A percentile compares a stretch with the other conserved stretches of the same genome.
Conservation (phyloP, 2,113 vertebrate genomes). For the Semnopithecus entellus region DNA sequence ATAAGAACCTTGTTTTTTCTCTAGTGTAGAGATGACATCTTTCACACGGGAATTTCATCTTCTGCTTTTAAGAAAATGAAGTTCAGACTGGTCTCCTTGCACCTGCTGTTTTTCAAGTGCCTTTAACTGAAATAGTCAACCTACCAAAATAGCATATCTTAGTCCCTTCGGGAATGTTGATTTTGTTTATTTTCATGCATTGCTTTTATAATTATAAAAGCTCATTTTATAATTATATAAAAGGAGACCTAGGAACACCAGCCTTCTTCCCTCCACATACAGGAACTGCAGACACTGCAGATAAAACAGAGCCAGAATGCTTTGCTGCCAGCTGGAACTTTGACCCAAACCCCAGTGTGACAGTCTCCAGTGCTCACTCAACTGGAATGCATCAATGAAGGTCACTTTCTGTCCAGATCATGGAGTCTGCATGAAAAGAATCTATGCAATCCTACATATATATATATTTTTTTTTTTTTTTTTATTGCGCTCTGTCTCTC, state of each 20-base stretch:
- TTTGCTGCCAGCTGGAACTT: not conserved
- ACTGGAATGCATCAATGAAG: not conserved
- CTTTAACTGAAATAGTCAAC: not conserved
- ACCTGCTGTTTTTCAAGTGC: not conserved
- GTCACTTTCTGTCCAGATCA: not conserved
- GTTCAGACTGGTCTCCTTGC: not conserved
- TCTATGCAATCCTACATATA: not conserved
- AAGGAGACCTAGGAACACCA: no score
- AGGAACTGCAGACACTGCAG: rapidly evolving
- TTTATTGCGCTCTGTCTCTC: not conserved
- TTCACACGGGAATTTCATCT: not conserved
- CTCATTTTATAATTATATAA: not conserved
- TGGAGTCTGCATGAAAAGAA: no score
- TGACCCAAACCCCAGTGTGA: not conserved
- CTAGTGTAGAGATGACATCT: not conserved
- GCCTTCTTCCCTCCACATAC: not conserved
- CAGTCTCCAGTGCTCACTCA: rapidly evolving
- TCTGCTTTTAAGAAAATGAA: not conserved
- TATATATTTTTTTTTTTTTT: not conserved
- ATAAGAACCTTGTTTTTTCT: not conserved
- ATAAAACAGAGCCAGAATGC: no score
- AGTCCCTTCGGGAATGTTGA: not conserved
- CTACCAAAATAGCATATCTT: not conserved
- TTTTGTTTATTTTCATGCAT: not conserved
- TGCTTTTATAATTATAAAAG: not conserved